A percentile compares a stretch with the other conserved stretches of the same genome.
Conservation (phyloP, 2,888 invertebrate species). For the Troilus luridus region DNA sequence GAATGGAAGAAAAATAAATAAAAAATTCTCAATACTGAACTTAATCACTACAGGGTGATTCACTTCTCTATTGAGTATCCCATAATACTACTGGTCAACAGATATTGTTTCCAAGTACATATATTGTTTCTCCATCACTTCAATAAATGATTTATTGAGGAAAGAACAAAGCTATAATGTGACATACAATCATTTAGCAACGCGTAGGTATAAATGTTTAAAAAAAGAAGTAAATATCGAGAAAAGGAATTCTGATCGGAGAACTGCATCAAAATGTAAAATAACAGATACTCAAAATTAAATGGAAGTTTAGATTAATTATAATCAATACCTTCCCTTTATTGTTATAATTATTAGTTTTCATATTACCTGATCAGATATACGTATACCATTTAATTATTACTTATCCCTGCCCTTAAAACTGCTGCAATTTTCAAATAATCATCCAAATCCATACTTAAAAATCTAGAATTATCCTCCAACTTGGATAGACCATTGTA, state of each 20-base stretch:
- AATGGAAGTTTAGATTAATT: no score
- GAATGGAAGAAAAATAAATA: not conserved
- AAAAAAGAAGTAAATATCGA: not conserved
- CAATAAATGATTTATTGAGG: not conserved
- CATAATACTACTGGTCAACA: conserved; percentile 18
- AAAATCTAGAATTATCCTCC: not conserved
- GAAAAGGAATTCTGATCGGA: not conserved
- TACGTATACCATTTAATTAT: not conserved
- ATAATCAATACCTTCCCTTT: not conserved
- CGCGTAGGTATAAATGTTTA: not conserved
- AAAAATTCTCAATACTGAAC: conserved; percentile 4
- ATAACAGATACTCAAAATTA: no score
- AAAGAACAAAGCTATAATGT: not conserved
- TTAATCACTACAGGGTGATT: conserved; percentile 47
- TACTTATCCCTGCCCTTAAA: not conserved
- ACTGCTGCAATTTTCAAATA: not conserved
- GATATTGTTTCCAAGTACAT: conserved; percentile 40
- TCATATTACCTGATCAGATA: not conserved
- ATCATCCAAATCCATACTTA: not conserved
- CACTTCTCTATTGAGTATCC: conserved; percentile 45
- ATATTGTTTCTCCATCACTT: conserved; percentile 4
- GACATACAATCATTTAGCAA: not conserved
- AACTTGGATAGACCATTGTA: not conserved
- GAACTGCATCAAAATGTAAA: no score
- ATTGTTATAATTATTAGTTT: not conserved